Base-by-base conservation (phyloP, 1,140 invertebrate species). In the Nylanderia fulva region DNA sequence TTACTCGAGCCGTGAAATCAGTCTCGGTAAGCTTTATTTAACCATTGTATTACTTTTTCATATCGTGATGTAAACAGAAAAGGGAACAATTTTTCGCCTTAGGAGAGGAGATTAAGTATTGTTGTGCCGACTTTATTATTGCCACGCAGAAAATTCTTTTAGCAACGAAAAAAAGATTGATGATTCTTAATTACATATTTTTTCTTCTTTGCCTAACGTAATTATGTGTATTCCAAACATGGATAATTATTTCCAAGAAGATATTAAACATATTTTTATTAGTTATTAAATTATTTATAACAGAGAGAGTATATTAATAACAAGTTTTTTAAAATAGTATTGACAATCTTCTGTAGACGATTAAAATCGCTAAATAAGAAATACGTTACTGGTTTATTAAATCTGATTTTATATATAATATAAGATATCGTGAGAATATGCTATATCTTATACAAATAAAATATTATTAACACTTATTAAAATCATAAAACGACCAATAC, bases 81-180 rank as follows among this genome's bases (percentile, higher is more conserved):
- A 39, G 36, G 5, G 54, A 18, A 7, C 24, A 56, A 60, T 60
- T 27, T 60, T 58, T 45, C 52, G 8, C n/a, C 36, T 21, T 71
- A 56, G 36, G 54, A 45, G 24, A 80, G 36, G 27, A 72, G 52
- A 82, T 82, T 82, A 71, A 58, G 27, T 82, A 71, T 72, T 11
- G 36, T 71, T 71, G 29, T 45, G 52, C 36, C 11, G 52, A 33
- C 63, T 72, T 82, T 71, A 82, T 82, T 72, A 68, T 29, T 54
- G 15, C n/a, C 66, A 27, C 13, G 18, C 66, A 11, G 36, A 13
- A 48, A 24, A 58, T 72, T 27, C n/a, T 27, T 71, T 69, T 56
- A 71, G 18, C 48, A 71, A 29, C 18, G n/a, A 58, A 56, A 58
- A 45, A 24, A 2, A 72, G 24, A 82, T 60, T 72, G 33, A 82